A percentile compares a stretch with the other conserved stretches of the same genome.
Evolutionary conservation across 2,113 vertebrate species (phyloP).

Genomic region (Egretta garzetta): DNA sequence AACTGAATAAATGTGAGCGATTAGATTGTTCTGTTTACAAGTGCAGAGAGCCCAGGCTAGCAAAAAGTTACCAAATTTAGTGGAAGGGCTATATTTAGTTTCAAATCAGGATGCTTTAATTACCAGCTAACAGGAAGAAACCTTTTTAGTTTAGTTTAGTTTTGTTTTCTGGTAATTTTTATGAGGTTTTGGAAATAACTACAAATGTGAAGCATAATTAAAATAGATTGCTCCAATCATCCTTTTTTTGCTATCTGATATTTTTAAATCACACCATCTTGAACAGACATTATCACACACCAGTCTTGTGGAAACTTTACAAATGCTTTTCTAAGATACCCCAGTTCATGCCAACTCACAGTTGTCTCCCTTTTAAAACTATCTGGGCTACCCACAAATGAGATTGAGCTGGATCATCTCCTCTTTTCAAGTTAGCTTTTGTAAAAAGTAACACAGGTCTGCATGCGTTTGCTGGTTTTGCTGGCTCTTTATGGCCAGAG

Average conservation of each 20-base stretch:
- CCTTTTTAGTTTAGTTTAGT: constrained; percentile 8
- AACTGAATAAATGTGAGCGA: constrained; percentile 26
- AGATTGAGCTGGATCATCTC: neutral
- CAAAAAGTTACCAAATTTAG: constrained; percentile 55
- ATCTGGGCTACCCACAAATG: neutral
- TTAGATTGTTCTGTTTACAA: constrained; percentile 51
- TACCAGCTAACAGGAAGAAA: constrained; percentile 41
- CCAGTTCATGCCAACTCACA: neutral
- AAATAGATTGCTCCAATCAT: constrained; percentile 24
- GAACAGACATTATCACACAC: neutral
- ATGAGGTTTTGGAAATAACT: constrained; percentile 28
- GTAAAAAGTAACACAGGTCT: neutral
- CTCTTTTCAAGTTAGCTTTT: neutral
- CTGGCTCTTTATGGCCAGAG: neutral
- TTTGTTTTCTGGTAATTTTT: constrained; percentile 50
- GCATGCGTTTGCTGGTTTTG: neutral
- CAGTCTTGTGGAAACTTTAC: neutral
- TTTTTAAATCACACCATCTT: constrained; percentile 26
- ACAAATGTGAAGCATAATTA: constrained; percentile 34
- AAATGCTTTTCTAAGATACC: neutral
- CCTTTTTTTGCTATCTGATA: neutral
- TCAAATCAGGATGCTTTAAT: constrained; percentile 57
- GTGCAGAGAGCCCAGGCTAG: neutral
- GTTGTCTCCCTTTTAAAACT: neutral
- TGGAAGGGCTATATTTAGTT: constrained; percentile 38